Base-by-base conservation (phyloP, 2,888 invertebrate genomes). In the Andrena haemorrhoa region DNA sequence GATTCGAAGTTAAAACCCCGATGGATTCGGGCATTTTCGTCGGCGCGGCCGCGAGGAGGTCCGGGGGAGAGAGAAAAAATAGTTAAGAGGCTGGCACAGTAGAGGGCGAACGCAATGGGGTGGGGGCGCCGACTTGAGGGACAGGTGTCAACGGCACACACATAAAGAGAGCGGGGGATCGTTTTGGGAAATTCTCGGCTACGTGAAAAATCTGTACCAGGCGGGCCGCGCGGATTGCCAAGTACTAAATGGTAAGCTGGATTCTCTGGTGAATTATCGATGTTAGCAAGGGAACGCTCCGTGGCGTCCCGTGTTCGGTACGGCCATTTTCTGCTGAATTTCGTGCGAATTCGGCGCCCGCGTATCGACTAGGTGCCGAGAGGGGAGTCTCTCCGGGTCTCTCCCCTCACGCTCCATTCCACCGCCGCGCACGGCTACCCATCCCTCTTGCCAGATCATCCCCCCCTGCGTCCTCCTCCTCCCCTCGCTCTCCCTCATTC, bases 21-120 rank as follows among this genome's bases (percentile, higher is more conserved):
- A 81, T 82, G 88, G 89, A 92, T 92, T 92, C 93, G 92, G 90
- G 91, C 86, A 93, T 91, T 92, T 92, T 92, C 92, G 92, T 88
- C 89, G 89, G 88, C 86, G 85, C 85, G 87, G 86, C 79, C 80
- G 86, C 87, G 88, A 82, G 86, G 86, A 83, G 85, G 82, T 82
- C 82, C 84, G 89, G 89, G 89, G 89, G 90, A 89, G 90, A 89
- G 93, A 91, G 92, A 92, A 93, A 93, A 93, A 93, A 93, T 93
- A 93, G 93, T 93, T 93, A 92, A 92, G 93, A 93, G 92, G 90
- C 92, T 90, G 91, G 89, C 89, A 92, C 92, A 92, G 92, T 92
- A 92, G 93, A 93, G 93, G 93, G 93, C 92, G 91, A 91, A 91
- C 90, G 90, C 79, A 56, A 91, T 91, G 92, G 93, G 92, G 92